Evolutionary conservation across 1,140 invertebrate genomes (phyloP), one percentile per base, ranked within the genome.

Genomic region (Hestina assimilis): DNA sequence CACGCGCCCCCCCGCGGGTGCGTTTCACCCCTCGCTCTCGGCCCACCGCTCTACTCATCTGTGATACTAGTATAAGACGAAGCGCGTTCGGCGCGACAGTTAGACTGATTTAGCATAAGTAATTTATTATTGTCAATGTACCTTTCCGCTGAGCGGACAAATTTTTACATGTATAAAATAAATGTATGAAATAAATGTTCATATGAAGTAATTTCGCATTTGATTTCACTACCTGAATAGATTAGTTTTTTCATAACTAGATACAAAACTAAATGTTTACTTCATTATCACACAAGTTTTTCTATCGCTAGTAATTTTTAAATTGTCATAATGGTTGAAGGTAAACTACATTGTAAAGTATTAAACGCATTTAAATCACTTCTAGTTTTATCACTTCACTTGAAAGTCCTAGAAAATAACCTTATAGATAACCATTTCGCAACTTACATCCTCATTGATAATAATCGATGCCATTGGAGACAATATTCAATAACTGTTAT

Each of bases 61-160:
- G 84, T 87, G 84, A 87, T 87, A 87, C 79, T 87, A 87, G 83
- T 55, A 51, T 87, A 84, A 79, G 81, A 71, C 71, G 76, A 59
- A 55, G 67, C 73, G 82, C 82, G 73, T 76, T 81, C 73, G 76
- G 83, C 75, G 81, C 85, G 72, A 81, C 79, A 58, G 83, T 83
- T 75, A 86, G 84, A 87, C 84, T 87, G 84, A 87, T 87, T 80
- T 87, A 87, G 79, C 59, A 66, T 87, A 82, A 87, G 81, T 83
- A 79, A 87, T 84, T 87, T 87, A 87, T 85, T 85, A 71, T 42
- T 75, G 79, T 80, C 79, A 72, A 80, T 75, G 84, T 87, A 87
- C 84, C 84, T 87, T 87, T 75, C 82, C 81, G 84, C 84, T 79
- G 63, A 86, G 83, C 84, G 79, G 84, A 79, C 62, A 59, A n/a